Evolutionary conservation across 1,140 invertebrate species (phyloP).

Genomic region (Leguminivora glycinivorella): DNA sequence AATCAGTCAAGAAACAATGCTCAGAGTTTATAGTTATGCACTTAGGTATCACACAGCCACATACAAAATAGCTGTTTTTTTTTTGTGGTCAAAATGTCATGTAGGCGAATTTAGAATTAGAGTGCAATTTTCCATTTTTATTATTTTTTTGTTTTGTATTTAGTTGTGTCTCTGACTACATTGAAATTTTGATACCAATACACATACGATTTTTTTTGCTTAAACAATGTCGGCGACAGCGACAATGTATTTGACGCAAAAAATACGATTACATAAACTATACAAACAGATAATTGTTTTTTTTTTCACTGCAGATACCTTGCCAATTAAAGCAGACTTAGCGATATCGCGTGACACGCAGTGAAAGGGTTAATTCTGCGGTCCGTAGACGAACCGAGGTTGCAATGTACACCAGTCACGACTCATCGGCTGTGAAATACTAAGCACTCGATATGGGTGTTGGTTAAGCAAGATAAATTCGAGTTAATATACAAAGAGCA

Average conservation of each 20-base stretch:
- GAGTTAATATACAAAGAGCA: slow-evolving; percentile 75
- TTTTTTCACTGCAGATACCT: neutral
- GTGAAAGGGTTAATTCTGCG: neutral
- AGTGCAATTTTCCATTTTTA: no score
- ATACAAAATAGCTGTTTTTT: slow-evolving; percentile 5
- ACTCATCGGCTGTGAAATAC: slow-evolving; percentile 76
- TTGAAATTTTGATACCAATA: no score
- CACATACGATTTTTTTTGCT: no score
- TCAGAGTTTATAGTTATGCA: slow-evolving; percentile 57
- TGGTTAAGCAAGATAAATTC: slow-evolving; percentile 73
- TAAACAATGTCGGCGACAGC: no score
- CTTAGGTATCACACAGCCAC: slow-evolving; percentile 74
- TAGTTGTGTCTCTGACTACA: no score
- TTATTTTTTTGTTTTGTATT: no score
- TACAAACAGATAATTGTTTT: neutral
- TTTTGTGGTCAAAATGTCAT: no score
- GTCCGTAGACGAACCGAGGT: neutral
- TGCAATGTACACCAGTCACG: slow-evolving; percentile 42
- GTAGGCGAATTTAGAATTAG: no score
- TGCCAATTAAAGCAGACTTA: neutral
- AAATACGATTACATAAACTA: no score
- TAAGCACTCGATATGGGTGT: slow-evolving; percentile 68
- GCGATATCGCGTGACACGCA: neutral
- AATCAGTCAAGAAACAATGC: slow-evolving; percentile 60
- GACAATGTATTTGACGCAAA: no score